Evolutionary conservation across 2,113 vertebrate genomes (phyloP).

Genomic region (Notarius quadriscutis): DNA sequence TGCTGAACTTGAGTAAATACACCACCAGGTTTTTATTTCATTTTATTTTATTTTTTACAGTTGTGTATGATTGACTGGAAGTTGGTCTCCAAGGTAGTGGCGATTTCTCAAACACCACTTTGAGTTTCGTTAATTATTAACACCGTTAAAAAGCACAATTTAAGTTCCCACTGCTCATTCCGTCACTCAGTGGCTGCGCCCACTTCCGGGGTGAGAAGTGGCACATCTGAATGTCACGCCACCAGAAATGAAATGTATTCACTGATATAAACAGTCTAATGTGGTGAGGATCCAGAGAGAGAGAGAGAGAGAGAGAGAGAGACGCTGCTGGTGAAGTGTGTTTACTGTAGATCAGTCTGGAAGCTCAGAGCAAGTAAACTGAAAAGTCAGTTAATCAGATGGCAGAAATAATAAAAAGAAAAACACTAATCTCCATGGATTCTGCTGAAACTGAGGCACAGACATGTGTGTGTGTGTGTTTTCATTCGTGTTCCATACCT

Average conservation of each 20-base stretch:
- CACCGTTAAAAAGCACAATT: conserved; percentile 18
- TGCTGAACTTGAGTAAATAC: background rate
- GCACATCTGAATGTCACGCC: background rate
- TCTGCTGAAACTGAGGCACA: conserved; percentile 12
- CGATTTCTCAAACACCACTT: conserved; percentile 37
- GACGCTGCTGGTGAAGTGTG: background rate
- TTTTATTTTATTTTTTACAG: too few species aligned
- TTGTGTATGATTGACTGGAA: background rate
- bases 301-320: too few species aligned
- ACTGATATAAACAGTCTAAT: conserved; percentile 24
- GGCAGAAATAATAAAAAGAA: background rate
- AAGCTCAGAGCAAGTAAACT: background rate
- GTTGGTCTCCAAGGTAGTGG: conserved; percentile 51
- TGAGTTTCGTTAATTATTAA: background rate
- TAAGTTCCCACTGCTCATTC: conserved; percentile 19
- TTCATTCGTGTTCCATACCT: background rate
- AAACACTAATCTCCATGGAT: background rate
- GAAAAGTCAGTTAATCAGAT: background rate
- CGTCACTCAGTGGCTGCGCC: background rate
- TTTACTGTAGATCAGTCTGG: conserved; percentile 47
- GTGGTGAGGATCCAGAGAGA: conserved; percentile 25
- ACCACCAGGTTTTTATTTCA: background rate
- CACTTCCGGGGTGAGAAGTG: background rate
- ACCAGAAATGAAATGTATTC: background rate
- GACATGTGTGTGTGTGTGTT: background rate